Conservation (phyloP, 2,113 vertebrate genomes). For the Elephantulus edwardii region DNA sequence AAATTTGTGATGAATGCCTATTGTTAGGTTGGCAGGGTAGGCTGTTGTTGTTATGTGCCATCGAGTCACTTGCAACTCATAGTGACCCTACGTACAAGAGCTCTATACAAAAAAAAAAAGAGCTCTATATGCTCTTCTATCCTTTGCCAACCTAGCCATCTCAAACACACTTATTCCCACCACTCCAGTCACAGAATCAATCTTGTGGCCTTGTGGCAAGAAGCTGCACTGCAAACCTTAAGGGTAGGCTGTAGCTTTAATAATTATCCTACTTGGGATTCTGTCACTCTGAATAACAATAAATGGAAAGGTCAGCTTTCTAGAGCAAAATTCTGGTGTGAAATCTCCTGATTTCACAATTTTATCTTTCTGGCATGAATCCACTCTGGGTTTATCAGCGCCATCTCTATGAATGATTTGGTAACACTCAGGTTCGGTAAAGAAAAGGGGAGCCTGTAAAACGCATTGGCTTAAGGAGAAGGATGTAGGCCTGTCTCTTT, state of each 20-base stretch:
- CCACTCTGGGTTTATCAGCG: not conserved
- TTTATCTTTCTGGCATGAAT: not conserved
- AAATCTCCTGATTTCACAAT: not conserved
- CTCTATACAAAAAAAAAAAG: too few species aligned
- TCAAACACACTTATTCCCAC: too few species aligned
- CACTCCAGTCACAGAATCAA: too few species aligned
- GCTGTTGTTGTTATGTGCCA: too few species aligned
- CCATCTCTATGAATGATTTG: not conserved
- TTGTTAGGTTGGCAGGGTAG: too few species aligned
- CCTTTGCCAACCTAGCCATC: too few species aligned
- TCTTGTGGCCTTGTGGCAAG: too few species aligned
- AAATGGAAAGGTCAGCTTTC: not conserved
- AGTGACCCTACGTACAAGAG: too few species aligned
- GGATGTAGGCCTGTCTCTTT: not conserved
- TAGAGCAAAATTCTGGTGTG: constrained; percentile 21
- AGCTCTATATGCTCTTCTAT: too few species aligned
- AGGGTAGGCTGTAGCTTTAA: not conserved
- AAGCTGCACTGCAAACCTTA: too few species aligned
- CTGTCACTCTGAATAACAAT: not conserved
- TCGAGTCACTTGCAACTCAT: too few species aligned
- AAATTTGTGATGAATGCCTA: not conserved
- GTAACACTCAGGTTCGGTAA: not conserved
- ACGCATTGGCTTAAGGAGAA: not conserved
- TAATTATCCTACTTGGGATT: not conserved
- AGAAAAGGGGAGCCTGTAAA: not conserved